Evolutionary conservation across 2,113 vertebrate genomes (phyloP), one percentile per base, ranked within the genome.

Genomic region (Brachyistius frenatus): DNA sequence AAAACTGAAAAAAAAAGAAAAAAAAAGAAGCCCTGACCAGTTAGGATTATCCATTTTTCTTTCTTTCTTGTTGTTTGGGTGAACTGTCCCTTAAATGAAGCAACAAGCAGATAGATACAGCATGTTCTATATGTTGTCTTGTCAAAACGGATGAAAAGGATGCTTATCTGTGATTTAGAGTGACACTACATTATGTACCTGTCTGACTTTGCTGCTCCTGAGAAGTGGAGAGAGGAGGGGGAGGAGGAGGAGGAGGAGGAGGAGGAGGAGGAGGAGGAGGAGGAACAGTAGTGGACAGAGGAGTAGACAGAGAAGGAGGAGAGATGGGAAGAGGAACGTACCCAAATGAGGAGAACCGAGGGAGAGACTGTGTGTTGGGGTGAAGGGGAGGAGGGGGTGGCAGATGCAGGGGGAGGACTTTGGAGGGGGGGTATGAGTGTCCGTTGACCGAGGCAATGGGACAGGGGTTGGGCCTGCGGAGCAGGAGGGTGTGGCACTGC

Each of bases 321-420:
- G 93, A 92, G 93, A 93, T 91, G 89, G 91, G 89, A 86, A 95
- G 92, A 88, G 93, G 94, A 93, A 94, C 93, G 91, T 97, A 97
- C 93, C 97, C 96, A 92, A 97, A 97, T 86, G 96, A 97, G 95
- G 96, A 97, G 95, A 97, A 98, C 92, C 95, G 96, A 91, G 95
- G 95, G 52, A 84, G 90, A 78, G 90, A 84, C 91, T 95, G 96
- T 92, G 93, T 92, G 92, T 93, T 90, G 87, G 93, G 92, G 84
- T 95, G 93, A 77, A 93, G 93, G 80, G 83, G 70, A 55, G 92
- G 91, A 53, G 94, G 94, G 76, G 92, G 82, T 76, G 95, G 94
- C 90, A 95, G 93, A 92, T 96, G 94, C 90, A 94, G 93, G 92
- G 95, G 95, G 90, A 96, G 94, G 92, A 94, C 92, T 93, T 96